Evolutionary conservation across 2,113 vertebrate genomes (phyloP), one percentile per base, ranked within the genome.

Genomic region (Australoheros scitulus): DNA sequence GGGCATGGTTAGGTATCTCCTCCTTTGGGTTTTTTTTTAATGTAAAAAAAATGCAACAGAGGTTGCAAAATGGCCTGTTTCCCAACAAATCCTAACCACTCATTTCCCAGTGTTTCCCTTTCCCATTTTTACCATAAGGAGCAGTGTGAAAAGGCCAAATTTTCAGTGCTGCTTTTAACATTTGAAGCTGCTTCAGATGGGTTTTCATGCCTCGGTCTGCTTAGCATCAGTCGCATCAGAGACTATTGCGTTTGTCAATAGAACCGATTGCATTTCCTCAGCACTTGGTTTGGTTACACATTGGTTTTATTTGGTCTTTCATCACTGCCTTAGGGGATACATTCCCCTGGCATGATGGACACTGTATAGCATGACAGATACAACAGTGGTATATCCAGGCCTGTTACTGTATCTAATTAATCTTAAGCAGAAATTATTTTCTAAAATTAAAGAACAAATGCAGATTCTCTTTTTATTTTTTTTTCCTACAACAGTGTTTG

Each of bases 301-400:
- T 91, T 34, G 26, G 68, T 72, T 72, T 72, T 89, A 85, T 82
- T 87, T 82, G 47, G 81, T 87, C 56, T 83, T 81, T 85, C 64
- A 70, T 88, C 86, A 89, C 61, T 84, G 86, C 87, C 76, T 79
- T 64, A 79, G 82, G 86, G 89, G 87, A 86, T 47, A 65, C 60
- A 72, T 88, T 88, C 90, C 92, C 89, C 85, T 82, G 89, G 94
- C 95, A 95, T 94, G 94, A 90, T 90, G 87, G 78, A 90, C 80
- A 85, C 89, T 94, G 94, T 95, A 95, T 94, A 94, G 94, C 92
- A 95, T 93, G 93, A 90, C 84, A 29, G 76, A 88, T 78, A 75
- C 76, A 84, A 91, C 91, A 93, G 93, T 94, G 87, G 77, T 88
- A 91, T 93, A 94, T 94, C 89, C 77, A 88, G 92, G 88, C 89